These are phyloP conservation scores for Drosophila sproati DNA, from an alignment of 1,140 invertebrate species.

Conservation along the genomic window DNA sequence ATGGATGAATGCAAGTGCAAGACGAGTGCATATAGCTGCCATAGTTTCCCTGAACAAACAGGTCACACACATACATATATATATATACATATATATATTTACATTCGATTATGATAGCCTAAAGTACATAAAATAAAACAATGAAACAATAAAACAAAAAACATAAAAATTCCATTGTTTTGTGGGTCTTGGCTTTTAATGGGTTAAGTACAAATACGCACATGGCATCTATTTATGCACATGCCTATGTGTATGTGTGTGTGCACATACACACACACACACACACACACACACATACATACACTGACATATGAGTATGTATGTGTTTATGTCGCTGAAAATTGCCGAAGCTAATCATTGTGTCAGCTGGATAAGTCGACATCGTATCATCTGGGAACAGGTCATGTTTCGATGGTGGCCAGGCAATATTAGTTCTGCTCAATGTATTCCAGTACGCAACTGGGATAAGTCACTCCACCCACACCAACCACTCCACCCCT, in stretches of 20 bases:
- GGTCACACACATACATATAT: too few species aligned
- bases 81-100: too few species aligned
- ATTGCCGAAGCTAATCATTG: slow-evolving; percentile 41
- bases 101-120: too few species aligned
- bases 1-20: too few species aligned
- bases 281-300: too few species aligned
- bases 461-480: not conserved
- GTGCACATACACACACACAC: not conserved
- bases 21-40: too few species aligned
- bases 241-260: not conserved
- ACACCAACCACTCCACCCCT: too few species aligned
- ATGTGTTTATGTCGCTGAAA: slow-evolving; percentile 8
- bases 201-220: not conserved
- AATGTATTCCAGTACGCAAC: slow-evolving; percentile 20
- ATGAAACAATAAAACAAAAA: not conserved
- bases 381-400: slow-evolving; percentile 11
- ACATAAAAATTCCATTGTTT: not conserved
- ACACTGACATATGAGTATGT: not conserved
- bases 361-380: slow-evolving; percentile 23
- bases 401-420: slow-evolving; percentile 34
- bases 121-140: not conserved
- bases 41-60: too few species aligned
- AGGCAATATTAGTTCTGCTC: slow-evolving; percentile 23
- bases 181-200: too few species aligned
- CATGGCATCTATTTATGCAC: slow-evolving; percentile 14